Evolutionary conservation across 2,888 invertebrate species (phyloP).

Genomic region (Drosophila neutralis): DNA sequence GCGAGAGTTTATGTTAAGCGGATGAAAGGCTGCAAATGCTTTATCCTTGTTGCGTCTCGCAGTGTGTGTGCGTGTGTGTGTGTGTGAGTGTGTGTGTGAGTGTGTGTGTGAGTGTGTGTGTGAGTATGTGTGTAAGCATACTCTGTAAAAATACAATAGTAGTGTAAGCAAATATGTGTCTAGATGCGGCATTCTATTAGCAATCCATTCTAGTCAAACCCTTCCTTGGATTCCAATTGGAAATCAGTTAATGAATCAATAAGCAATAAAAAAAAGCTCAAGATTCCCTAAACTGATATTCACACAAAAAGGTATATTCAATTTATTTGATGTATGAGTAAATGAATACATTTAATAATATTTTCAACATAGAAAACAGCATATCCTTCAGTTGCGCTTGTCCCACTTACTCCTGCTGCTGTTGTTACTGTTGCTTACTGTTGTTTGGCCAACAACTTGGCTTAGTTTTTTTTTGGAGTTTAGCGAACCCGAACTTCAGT

Average conservation of each 20-base stretch:
- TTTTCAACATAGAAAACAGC: no score
- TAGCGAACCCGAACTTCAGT: conserved; percentile 61
- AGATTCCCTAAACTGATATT: no score
- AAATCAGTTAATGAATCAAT: background rate
- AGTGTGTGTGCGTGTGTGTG: background rate
- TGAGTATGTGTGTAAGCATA: background rate
- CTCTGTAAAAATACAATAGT: background rate
- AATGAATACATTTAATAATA: background rate
- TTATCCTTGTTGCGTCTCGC: conserved; percentile 31
- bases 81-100: background rate
- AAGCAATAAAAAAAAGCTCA: background rate
- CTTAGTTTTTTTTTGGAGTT: conserved; percentile 59
- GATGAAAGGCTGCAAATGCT: conserved; percentile 47
- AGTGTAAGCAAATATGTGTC: background rate
- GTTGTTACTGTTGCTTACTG: conserved; percentile 16
- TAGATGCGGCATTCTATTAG: background rate
- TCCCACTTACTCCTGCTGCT: background rate
- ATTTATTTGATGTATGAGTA: no score
- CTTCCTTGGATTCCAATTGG: background rate
- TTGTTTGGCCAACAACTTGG: conserved; percentile 40
- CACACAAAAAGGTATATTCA: no score
- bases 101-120: background rate
- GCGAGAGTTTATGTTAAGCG: conserved; percentile 35
- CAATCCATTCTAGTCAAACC: background rate
- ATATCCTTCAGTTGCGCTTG: background rate